Evolutionary conservation across 2,797 vertebrate genomes (phyloP), one percentile per base, ranked within the genome.

Genomic region (Linurgus olivaceus): DNA sequence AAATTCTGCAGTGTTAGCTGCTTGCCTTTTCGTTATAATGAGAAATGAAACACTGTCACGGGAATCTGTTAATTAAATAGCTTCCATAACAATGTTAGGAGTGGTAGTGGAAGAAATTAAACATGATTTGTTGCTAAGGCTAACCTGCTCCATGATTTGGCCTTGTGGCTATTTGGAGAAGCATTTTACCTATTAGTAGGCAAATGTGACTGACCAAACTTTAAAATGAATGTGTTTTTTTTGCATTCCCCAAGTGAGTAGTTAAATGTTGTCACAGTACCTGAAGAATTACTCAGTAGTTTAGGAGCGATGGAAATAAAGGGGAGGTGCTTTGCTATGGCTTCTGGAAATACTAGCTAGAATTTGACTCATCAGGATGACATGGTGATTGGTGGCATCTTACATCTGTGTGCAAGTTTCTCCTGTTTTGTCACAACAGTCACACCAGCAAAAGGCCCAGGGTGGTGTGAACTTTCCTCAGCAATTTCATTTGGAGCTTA

Each of bases 41-140:
- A 44, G 72, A 94, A 96, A 95, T 54, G 90, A 95, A 97, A 95
- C 76, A 88, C 48, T 88, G 19, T 92, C 94, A 82, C 42, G 75
- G 85, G 84, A 94, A 93, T 93, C 23, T 65, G 91, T 93, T 96
- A 95, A 97, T 95, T 96, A 95, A 97, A 94, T 94, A 95, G 47
- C 31, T 81, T 96, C 94, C 79, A 81, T 91, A 96, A 77, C 72
- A 91, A 88, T 71, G 6, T 88, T 86, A 95, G 85, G 31, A 66
- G 50, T 86, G 65, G 51, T 71, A 68, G 57, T 79, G 45, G 86
- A 87, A 86, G 82, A 95, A 97, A 96, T 95, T 87, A 95, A 93
- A 81, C 83, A 80, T 78, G 45, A 95, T 85, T 79, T 91, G 57
- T 59, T 93, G 74, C 70, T 2, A 29, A 93, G 24, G 77, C 52